Evolutionary conservation across 2,888 invertebrate genomes (phyloP).

Genomic region (Prenolepis imparis): DNA sequence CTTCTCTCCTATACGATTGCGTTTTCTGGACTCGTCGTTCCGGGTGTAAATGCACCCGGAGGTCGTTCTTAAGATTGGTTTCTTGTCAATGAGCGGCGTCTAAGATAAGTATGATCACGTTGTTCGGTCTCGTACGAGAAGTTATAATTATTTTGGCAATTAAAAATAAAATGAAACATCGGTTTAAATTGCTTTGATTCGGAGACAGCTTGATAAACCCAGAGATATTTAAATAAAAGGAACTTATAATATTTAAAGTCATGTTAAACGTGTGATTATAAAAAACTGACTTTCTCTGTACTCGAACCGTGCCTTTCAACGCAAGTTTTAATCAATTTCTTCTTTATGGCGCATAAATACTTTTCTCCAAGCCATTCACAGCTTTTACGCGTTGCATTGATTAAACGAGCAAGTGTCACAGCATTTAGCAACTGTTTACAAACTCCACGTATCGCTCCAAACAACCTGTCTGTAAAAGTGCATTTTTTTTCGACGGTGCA

Average conservation of each 20-base stretch:
- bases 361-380: conserved; percentile 21
- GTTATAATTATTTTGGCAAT: neutral
- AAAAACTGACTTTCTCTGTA: conserved; percentile 47
- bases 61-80: neutral
- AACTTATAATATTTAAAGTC: neutral
- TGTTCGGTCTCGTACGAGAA: neutral
- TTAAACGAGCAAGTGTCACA: conserved; percentile 21
- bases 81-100: neutral
- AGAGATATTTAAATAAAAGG: neutral
- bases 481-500: neutral
- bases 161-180: neutral
- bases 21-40: conserved; percentile 16
- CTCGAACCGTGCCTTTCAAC: conserved; percentile 5
- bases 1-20: conserved; percentile 13
- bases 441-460: conserved; percentile 15
- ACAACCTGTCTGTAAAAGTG: conserved; percentile 12
- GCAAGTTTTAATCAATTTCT: conserved; percentile 50
- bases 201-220: neutral
- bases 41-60: neutral
- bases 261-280: conserved; percentile 18
- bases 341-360: conserved; percentile 45
- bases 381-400: conserved; percentile 41
- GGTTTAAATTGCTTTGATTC: neutral
- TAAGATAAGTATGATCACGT: conserved; percentile 1
- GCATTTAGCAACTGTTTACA: conserved; percentile 28